A percentile compares a stretch with the other conserved stretches of the same genome.
Evolutionary conservation across 2,797 vertebrate genomes (phyloP).

Genomic region (Ptychadena robeensis): DNA sequence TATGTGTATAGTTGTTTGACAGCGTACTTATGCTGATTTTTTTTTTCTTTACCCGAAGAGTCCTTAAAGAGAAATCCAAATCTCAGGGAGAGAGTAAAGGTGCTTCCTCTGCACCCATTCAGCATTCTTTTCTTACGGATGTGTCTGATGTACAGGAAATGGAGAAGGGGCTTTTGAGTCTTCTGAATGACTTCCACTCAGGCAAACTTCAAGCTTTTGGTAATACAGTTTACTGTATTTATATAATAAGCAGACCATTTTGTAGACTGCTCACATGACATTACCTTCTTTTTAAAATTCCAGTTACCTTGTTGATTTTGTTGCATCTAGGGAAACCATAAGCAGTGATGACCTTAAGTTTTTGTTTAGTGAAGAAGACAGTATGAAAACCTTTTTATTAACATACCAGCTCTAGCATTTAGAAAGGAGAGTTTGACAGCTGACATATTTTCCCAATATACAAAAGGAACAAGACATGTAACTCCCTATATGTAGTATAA

Average conservation of each 20-base stretch:
- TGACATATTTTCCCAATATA: no score
- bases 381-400: not conserved
- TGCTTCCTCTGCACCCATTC: conserved; percentile 80
- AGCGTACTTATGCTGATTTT: not conserved
- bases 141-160: conserved; percentile 98
- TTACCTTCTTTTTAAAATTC: not conserved
- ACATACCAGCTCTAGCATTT: not conserved
- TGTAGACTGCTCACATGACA: no score
- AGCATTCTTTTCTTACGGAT: conserved; percentile 96
- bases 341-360: not conserved
- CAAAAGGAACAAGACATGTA: no score
- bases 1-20: not conserved
- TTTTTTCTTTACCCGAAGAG: conserved; percentile 69
- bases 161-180: conserved; percentile 94
- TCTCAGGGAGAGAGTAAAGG: conserved; percentile 78
- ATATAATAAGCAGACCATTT: not conserved
- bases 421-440: not conserved
- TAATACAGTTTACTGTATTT: conserved; percentile 61
- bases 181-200: conserved; percentile 96
- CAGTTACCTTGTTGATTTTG: not conserved
- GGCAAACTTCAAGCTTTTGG: conserved; percentile 97
- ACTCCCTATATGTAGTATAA: no score
- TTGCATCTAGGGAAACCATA: not conserved
- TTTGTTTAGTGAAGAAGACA: no score
- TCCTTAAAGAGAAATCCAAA: conserved; percentile 84